phyloP scores from a whole-genome alignment of 1,140 invertebrate species.

The Sycophila sp. region DNA sequence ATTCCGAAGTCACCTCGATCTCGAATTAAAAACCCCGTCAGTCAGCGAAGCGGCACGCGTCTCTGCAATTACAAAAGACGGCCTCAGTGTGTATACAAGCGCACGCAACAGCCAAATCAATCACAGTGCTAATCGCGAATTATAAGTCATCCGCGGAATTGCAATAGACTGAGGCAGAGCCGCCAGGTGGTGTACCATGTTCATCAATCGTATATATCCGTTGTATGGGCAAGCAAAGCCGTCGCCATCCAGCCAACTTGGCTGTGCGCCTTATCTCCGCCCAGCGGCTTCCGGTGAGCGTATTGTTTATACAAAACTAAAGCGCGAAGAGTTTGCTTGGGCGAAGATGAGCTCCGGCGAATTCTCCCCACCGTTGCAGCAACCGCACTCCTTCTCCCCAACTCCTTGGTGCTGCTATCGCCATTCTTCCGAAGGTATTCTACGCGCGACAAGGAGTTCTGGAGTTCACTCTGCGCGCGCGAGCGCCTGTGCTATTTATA shows the following conservation, averaged over 20 bases:
- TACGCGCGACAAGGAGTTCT: not conserved
- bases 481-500: not conserved
- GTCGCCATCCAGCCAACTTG: too few relatives aligned
- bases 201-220: too few relatives aligned
- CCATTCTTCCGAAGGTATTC: not conserved
- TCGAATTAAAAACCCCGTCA: too few relatives aligned
- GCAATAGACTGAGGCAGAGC: too few relatives aligned
- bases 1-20: too few relatives aligned
- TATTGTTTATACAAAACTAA: too few relatives aligned
- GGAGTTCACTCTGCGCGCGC: too few relatives aligned
- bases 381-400: not conserved
- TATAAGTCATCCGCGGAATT: slow-evolving; percentile 18
- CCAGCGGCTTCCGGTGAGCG: too few relatives aligned
- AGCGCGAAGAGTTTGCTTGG: not conserved
- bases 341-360: not conserved
- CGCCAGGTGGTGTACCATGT: too few relatives aligned
- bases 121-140: slow-evolving; percentile 20
- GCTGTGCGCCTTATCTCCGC: too few relatives aligned
- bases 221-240: too few relatives aligned
- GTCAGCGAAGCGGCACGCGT: too few relatives aligned
- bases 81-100: not conserved
- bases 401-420: not conserved
- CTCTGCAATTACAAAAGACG: not conserved
- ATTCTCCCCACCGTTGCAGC: not conserved
- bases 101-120: slow-evolving; percentile 6